Base-by-base conservation (phyloP, 2,113 vertebrate species). In the Rutilus rutilus region DNA sequence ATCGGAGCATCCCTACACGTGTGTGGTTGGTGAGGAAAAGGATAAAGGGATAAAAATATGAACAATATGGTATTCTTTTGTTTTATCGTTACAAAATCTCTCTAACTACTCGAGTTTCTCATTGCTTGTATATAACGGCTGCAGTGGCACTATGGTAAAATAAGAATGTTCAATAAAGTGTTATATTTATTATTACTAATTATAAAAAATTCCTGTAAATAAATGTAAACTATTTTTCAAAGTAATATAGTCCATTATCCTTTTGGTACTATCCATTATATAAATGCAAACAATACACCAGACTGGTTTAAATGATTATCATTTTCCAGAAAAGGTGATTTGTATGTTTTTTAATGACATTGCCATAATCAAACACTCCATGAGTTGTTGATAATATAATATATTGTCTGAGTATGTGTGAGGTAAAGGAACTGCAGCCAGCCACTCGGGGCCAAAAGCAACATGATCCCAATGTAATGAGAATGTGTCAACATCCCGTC, bases 401-500 rank as follows among this genome's bases (percentile, higher is more conserved):
- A 82, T 86, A 82, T 52, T 80, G 65, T 39, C 83, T 75, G 59
- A 54, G 82, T 14, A 27, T 89, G 83, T 83, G 83, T 82, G 82
- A 87, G 78, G 83, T 78, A 78, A 19, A 86, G 71, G 27, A 81
- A 84, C 59, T 9, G 19, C 74, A 87, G 86, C 50, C 84, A 86
- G 84, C 69, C 79, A 60, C 80, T 86, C 62, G 47, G 71, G 86
- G 86, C 87, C 85, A 86, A 87, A 86, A 89, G 86, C 86, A 82
- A 89, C 88, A 88, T 85, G 85, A 88, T 87, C 86, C 83, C 75
- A 60, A 73, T 85, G 86, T 89, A 89, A 89, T 89, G 89, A 89
- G 86, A 89, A 88, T 80, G 82, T 89, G 86, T 89, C 86, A 89
- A 86, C 89, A 86, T 80, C 76, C 86, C 85, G 81, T 89, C 88